A percentile compares a stretch with the other conserved stretches of the same genome.
phyloP scores from a whole-genome alignment of 2,888 invertebrate genomes.

The Watsonalla binaria region DNA sequence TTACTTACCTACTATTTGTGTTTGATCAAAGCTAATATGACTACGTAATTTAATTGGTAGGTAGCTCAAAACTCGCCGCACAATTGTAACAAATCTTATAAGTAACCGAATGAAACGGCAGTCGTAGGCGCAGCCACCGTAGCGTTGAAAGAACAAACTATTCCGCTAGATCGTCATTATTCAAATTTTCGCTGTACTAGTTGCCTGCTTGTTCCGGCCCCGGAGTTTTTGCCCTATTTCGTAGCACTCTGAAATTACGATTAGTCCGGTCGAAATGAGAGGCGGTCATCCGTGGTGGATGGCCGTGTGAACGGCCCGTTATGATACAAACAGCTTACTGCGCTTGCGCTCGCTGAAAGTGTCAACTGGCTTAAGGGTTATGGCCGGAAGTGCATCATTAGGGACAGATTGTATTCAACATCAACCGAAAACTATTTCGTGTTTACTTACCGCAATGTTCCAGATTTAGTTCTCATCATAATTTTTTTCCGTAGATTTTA shows the following conservation, averaged over 20 bases:
- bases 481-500: too few relatives aligned
- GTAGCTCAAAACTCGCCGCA: conserved; percentile 20
- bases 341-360: conserved; percentile 44
- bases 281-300: conserved; percentile 71
- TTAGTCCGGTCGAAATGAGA: conserved; percentile 69
- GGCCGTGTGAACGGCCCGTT: conserved; percentile 74
- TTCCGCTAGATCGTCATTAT: conserved; percentile 76
- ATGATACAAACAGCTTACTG: conserved; percentile 53
- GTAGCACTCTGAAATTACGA: conserved; percentile 71
- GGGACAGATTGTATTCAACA: conserved; percentile 4
- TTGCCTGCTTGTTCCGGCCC: conserved; percentile 76
- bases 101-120: conserved; percentile 21
- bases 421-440: not conserved
- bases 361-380: conserved; percentile 5
- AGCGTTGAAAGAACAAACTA: conserved; percentile 65
- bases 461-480: not conserved
- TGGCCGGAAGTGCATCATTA: conserved; percentile 2
- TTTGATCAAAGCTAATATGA: not conserved
- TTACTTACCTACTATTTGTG: too few relatives aligned
- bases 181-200: conserved; percentile 75
- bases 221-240: conserved; percentile 71
- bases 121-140: conserved; percentile 54
- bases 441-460: not conserved
- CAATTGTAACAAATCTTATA: conserved; percentile 35
- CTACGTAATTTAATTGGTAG: conserved; percentile 4